These are phyloP conservation scores for Dasysyrphus albostriatus DNA, from an alignment of 2,888 invertebrate genomes.

Conservation along the genomic window DNA sequence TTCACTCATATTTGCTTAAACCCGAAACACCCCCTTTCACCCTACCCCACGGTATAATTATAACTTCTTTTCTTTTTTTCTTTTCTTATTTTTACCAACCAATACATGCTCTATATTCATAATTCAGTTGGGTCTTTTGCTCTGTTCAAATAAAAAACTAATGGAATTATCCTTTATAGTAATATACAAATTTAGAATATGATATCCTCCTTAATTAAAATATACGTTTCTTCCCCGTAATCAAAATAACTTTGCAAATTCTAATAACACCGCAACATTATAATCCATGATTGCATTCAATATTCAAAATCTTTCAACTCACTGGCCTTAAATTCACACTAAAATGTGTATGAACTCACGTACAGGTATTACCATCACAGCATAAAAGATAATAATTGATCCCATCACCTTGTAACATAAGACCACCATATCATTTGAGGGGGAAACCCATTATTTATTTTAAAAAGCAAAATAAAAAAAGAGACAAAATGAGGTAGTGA, in stretches of 20 bases:
- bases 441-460: constrained; percentile 10
- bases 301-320: background rate
- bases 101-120: too few species aligned
- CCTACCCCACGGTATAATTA: too few species aligned
- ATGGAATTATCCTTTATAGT: too few species aligned
- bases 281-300: background rate
- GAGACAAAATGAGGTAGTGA: background rate
- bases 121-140: too few species aligned
- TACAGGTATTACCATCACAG: background rate
- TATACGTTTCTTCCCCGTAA: background rate
- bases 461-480: constrained; percentile 17
- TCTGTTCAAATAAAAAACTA: too few species aligned
- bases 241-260: background rate
- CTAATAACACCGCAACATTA: background rate
- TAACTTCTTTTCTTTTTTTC: too few species aligned
- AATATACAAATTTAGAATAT: too few species aligned
- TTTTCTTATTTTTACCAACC: too few species aligned
- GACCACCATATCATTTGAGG: background rate
- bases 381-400: constrained; percentile 30
- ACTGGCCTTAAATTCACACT: constrained; percentile 26
- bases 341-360: background rate
- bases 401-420: constrained; percentile 58
- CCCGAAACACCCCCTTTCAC: too few species aligned
- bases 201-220: too few species aligned
- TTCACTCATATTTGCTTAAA: too few species aligned